Percentiles rank a stretch among this genome's conserved stretches.
phyloP scores from a whole-genome alignment of 2,113 vertebrate species.

The Cebidichthys violaceus region DNA sequence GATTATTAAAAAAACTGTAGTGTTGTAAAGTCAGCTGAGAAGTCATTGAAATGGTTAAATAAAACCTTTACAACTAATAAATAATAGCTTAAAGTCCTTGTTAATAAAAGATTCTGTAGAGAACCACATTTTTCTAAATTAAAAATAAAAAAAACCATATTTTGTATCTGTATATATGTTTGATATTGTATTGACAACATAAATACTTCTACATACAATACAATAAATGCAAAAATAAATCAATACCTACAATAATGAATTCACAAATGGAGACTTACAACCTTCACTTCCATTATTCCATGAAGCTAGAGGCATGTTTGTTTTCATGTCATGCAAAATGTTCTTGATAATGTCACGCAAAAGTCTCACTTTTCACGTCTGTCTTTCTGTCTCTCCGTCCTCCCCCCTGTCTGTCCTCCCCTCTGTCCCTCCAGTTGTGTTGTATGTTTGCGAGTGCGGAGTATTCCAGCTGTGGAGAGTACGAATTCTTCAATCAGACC shows the following conservation, averaged over 20 bases:
- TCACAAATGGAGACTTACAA: not conserved
- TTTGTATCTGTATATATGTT: not conserved
- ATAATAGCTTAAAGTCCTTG: not conserved
- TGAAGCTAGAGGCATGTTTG: not conserved
- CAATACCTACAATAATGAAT: not conserved
- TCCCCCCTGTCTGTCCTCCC: not conserved
- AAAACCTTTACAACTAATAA: not conserved
- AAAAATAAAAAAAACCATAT: too few species aligned
- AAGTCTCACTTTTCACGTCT: not conserved
- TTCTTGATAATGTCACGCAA: not conserved
- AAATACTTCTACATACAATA: too few species aligned
- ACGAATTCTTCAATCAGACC: slow-evolving; percentile 97
- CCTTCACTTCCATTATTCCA: not conserved
- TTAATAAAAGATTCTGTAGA: not conserved
- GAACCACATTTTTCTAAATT: not conserved
- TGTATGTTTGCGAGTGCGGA: slow-evolving; percentile 88
- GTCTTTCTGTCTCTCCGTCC: not conserved
- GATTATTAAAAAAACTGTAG: not conserved
- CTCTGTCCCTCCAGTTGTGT: slow-evolving; percentile 84
- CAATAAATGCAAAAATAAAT: not conserved
- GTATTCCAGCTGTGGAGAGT: slow-evolving; percentile 94
- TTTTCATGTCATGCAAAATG: not conserved
- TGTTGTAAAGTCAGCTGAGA: not conserved
- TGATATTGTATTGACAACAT: not conserved
- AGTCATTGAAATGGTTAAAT: not conserved